A percentile compares a stretch with the other conserved stretches of the same genome.
Conservation (phyloP, 2,888 invertebrate species). For the Agrilus mali region DNA sequence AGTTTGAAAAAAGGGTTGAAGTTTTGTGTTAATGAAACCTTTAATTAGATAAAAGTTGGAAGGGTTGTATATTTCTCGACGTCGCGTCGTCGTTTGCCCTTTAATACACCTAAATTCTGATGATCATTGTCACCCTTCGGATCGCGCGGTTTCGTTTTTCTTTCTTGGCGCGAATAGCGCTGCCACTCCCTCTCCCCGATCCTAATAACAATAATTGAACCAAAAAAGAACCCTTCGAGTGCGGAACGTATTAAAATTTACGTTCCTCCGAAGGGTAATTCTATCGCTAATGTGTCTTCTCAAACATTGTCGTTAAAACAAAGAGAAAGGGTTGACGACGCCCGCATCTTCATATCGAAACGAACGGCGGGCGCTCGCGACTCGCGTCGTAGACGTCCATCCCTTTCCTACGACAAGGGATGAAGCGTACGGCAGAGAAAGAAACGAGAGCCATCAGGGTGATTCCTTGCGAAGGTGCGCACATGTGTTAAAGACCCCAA, state of each 20-base stretch:
- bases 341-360: constrained; percentile 23
- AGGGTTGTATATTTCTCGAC: no score
- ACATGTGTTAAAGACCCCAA: constrained; percentile 27
- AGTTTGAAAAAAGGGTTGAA: no score
- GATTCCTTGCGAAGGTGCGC: constrained; percentile 15
- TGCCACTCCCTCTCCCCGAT: constrained; percentile 2
- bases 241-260: constrained; percentile 31
- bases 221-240: constrained; percentile 22
- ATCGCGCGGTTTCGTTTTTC: no score
- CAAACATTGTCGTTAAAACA: constrained; percentile 26
- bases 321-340: constrained; percentile 25
- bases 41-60: no score
- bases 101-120: no score
- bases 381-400: not conserved
- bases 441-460: constrained; percentile 6
- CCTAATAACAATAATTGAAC: constrained; percentile 21
- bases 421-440: constrained; percentile 7
- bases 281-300: constrained; percentile 30
- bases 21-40: no score
- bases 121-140: no score
- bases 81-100: no score
- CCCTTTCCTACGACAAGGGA: constrained; percentile 1
- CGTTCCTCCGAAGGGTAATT: constrained; percentile 30
- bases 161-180: no score
- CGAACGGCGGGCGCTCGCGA: not conserved